Evolutionary conservation across 2,888 invertebrate genomes (phyloP), one percentile per base, ranked within the genome.

Genomic region (Sinohyriopsis cumingii): DNA sequence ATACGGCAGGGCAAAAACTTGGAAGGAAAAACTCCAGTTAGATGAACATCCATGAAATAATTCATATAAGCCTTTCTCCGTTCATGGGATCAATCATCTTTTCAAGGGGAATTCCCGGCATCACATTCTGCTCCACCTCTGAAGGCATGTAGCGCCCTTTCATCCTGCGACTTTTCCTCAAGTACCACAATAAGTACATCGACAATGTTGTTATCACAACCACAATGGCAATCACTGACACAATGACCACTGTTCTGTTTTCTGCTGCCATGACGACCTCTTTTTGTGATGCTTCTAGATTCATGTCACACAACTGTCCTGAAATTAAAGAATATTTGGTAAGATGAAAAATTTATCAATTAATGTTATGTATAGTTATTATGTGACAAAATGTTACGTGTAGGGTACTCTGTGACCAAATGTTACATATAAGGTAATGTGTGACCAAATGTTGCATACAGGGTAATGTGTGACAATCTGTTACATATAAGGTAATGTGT

Each of bases 131-230:
- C 65, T 85, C 84, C 64, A 79, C 81, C 65, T 80, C 74, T 6
- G 86, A 82, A 15, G 86, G 86, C 65, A 81, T 82, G 73, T 86
- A 86, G 5, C 75, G 71, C 0, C 86, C 86, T 65, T 81, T 79
- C 74, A 83, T 79, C 22, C 79, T 76, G n/a, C 83, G 75, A 53
- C 76, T 77, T 55, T 76, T 78, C 15, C 75, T 75, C n/a, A 78
- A 63, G 59, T 79, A 75, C 83, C 82, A 84, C 15, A 75, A 57
- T 9, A 70, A 59, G 57, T 80, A 82, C 5, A 80, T 45, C 0
- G 78, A 54, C 18, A 77, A 65, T n/a, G 76, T 65, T 22, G 78
- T 18, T 19, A 83, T 68, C 24, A 84, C 28, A 19, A 79, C 61
- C 20, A 79, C 24, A 55, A 83, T 67, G 60, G 81, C 71, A n/a